Evolutionary conservation across 2,113 vertebrate species (phyloP), one percentile per base, ranked within the genome.

Genomic region (Rutilus rutilus): DNA sequence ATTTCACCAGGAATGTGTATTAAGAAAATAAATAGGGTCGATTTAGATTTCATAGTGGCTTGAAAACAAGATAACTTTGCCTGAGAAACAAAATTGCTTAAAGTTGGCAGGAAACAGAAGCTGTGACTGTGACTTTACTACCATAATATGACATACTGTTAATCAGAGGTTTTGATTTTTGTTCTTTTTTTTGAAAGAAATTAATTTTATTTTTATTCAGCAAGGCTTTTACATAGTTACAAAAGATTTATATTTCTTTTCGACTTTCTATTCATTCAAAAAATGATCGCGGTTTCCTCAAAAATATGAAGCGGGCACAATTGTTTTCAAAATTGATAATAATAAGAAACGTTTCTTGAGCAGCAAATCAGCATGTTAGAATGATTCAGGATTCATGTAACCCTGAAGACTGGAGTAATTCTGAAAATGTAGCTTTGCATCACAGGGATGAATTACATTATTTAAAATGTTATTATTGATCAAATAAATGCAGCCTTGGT

Each of bases 231-330:
- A 11, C 23, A 25, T 47, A 17, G 50, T 54, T 64, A 27, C 25
- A 15, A 64, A 64, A 6, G 2, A 33, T 30, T 17, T 65, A 30
- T 15, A 17, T 65, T 30, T 33, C 14, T 64, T 64, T 64, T 65
- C 2, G 6, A 30, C 25, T 1, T 27, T 64, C 12, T 65, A 17
- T 65, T 33, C 2, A 8, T 14, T 8, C 3, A 36, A 8, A 65
- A 33, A 65, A 27, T 14, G 1, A 15, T 5, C 0, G 10, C 0
- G 2, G 25, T 65, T 65, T 27, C 0, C 9, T 1, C 12, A 6
- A 30, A 65, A 65, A 33, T 65, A 33, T 65, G 5, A 5, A 27
- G 62, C 5, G 6, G 12, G 12, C 62, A 30, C 12, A 64, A 27
- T 6, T 67, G 64, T 33, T 33, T 33, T 33, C 0, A 36, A 9